Conservation (phyloP, 2,888 invertebrate genomes). For the Drosophila paramelanica region DNA sequence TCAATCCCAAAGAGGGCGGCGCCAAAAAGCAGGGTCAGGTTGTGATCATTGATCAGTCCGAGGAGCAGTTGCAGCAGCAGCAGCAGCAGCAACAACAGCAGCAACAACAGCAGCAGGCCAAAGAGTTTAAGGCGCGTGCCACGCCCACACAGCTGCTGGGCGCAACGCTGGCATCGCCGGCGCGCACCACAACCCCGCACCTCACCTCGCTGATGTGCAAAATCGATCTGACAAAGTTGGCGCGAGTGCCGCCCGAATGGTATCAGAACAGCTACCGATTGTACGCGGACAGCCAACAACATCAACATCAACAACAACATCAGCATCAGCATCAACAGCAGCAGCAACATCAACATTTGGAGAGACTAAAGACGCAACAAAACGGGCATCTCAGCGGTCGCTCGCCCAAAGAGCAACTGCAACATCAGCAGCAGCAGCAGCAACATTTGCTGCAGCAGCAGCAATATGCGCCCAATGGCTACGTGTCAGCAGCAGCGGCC, state of each 20-base stretch:
- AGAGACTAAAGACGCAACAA: conserved; percentile 56
- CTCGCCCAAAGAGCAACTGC: conserved; percentile 73
- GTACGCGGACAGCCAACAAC: conserved; percentile 42
- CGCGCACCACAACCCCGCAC: conserved; percentile 65
- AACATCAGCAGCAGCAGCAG: conserved; percentile 7
- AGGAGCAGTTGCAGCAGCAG: conserved; percentile 85
- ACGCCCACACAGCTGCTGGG: conserved; percentile 78
- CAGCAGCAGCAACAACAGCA: conserved; percentile 65
- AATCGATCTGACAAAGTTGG: conserved; percentile 82
- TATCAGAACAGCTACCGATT: conserved; percentile 76
- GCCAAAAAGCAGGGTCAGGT: conserved; percentile 91
- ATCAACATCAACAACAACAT: conserved; percentile 59
- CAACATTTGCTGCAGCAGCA: conserved; percentile 2
- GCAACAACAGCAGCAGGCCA: conserved; percentile 57
- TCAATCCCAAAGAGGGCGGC: conserved; percentile 90
- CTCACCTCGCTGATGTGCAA: conserved; percentile 81
- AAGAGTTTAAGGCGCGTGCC: conserved; percentile 62
- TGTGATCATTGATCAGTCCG: conserved; percentile 88
- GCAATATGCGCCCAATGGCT: conserved; percentile 58
- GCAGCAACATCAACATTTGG: conserved; percentile 45
- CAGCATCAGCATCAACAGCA: conserved; percentile 53
- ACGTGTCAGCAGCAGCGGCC: conserved; percentile 16
- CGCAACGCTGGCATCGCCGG: conserved; percentile 57
- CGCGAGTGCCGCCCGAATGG: conserved; percentile 80
- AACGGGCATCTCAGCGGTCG: conserved; percentile 77